Evolutionary conservation across 2,888 invertebrate genomes (phyloP).

Genomic region (Drosophila neoperkinsi): DNA sequence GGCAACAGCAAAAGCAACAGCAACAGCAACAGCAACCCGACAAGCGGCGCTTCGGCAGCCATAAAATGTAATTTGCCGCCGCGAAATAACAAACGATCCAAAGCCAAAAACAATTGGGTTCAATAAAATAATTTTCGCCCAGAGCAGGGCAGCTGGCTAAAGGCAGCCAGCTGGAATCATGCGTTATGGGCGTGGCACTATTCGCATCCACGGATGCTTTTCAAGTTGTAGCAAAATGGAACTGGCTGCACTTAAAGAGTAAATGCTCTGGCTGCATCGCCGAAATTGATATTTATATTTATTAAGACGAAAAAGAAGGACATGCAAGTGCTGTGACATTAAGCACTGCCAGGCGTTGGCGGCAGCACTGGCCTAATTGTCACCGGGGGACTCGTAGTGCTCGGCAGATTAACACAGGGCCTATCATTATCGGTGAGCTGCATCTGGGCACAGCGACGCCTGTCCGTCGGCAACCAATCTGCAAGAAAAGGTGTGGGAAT

Average conservation of each 20-base stretch:
- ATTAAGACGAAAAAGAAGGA: neutral
- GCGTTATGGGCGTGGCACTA: constrained; percentile 30
- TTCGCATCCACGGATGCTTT: neutral
- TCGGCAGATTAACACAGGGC: constrained; percentile 23
- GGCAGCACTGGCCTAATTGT: constrained; percentile 11
- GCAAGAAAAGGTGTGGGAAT: neutral
- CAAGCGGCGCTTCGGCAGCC: constrained; percentile 55
- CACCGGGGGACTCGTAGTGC: neutral
- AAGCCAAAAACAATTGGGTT: constrained; percentile 78
- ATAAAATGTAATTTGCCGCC: constrained; percentile 78
- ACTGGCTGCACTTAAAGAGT: constrained; percentile 29
- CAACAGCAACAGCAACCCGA: constrained; percentile 22
- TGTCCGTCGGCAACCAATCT: constrained; percentile 62
- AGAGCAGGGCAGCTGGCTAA: constrained; percentile 26
- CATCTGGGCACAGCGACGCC: constrained; percentile 44
- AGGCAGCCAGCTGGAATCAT: constrained; percentile 54
- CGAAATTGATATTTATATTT: constrained; percentile 15
- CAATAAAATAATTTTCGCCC: constrained; percentile 80
- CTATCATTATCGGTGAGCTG: constrained; percentile 52
- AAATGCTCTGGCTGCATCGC: constrained; percentile 8
- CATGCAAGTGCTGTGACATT: neutral
- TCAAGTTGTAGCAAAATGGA: neutral
- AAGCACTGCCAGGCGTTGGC: neutral
- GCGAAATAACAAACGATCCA: constrained; percentile 77
- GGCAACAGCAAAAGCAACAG: constrained; percentile 12